A percentile compares a stretch with the other conserved stretches of the same genome.
phyloP scores from a whole-genome alignment of 1,140 invertebrate genomes.

The Sinella curviseta region DNA sequence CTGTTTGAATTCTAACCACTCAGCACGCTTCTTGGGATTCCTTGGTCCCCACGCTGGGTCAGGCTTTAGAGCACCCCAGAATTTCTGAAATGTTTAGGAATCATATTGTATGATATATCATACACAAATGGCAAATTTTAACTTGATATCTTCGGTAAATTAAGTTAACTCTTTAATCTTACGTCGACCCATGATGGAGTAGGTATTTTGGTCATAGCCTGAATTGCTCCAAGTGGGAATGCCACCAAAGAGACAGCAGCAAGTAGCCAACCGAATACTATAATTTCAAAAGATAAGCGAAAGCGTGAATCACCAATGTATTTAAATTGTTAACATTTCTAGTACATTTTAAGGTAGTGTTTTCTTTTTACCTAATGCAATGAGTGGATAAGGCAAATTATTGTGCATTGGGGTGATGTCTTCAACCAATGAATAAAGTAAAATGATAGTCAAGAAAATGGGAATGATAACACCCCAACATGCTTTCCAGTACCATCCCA shows the following conservation, averaged over 20 bases:
- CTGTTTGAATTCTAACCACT: slow-evolving; percentile 35
- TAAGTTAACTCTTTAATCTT: no score
- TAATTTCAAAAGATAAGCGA: background rate
- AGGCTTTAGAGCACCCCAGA: background rate
- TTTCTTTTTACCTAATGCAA: slow-evolving; percentile 1
- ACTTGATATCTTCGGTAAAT: no score
- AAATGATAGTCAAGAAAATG: slow-evolving; percentile 49
- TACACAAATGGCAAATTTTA: background rate
- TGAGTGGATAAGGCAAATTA: background rate
- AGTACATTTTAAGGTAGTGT: background rate
- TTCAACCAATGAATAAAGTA: slow-evolving; percentile 52
- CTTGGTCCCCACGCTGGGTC: slow-evolving; percentile 25
- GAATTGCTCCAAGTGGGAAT: background rate
- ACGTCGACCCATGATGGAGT: background rate
- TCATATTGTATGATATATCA: no score
- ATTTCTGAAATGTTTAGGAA: no score
- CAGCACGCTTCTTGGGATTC: slow-evolving; percentile 28
- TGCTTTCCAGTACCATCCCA: slow-evolving; percentile 53
- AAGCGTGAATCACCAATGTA: background rate
- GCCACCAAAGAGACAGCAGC: background rate
- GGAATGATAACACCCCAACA: slow-evolving; percentile 51
- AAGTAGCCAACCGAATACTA: background rate
- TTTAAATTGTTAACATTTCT: background rate
- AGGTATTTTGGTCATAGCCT: background rate
- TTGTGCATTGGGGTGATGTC: background rate